Percentiles rank a stretch among this genome's conserved stretches.
phyloP scores from a whole-genome alignment of 2,888 invertebrate species.

The Tetropium fuscum region DNA sequence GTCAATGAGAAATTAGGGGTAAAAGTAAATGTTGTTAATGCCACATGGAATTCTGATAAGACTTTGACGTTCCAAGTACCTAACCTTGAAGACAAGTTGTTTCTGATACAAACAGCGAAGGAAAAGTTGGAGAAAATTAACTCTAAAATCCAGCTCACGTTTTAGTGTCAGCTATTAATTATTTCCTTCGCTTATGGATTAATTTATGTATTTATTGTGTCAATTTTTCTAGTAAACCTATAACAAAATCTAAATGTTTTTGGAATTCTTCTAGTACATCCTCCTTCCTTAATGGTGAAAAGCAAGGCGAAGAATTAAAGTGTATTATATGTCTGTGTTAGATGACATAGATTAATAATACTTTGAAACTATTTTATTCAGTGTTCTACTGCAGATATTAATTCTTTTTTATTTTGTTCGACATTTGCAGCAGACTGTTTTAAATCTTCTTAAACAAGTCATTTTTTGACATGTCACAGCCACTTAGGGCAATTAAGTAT shows the following conservation, averaged over 20 bases:
- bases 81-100: slow-evolving; percentile 50
- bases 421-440: slow-evolving; percentile 17
- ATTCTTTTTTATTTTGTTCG: slow-evolving; percentile 13
- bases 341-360: slow-evolving; percentile 15
- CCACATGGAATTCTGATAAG: slow-evolving; percentile 42
- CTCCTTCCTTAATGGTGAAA: slow-evolving; percentile 5
- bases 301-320: background rate
- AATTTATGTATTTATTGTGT: too few species aligned
- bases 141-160: slow-evolving; percentile 43
- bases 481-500: slow-evolving; percentile 2
- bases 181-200: too few species aligned
- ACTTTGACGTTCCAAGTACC: slow-evolving; percentile 50
- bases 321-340: background rate
- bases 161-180: too few species aligned
- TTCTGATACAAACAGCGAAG: slow-evolving; percentile 49
- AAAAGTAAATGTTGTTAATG: slow-evolving; percentile 44
- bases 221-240: too few species aligned
- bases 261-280: slow-evolving; percentile 1
- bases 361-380: slow-evolving; percentile 15
- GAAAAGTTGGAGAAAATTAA: slow-evolving; percentile 41
- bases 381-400: slow-evolving; percentile 2
- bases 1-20: slow-evolving; percentile 51
- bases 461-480: slow-evolving; percentile 2
- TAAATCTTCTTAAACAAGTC: slow-evolving; percentile 11
- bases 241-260: slow-evolving; percentile 9